These are phyloP conservation scores for Botia kubotai DNA, from an alignment of 2,797 vertebrate species.

Conservation along the genomic window DNA sequence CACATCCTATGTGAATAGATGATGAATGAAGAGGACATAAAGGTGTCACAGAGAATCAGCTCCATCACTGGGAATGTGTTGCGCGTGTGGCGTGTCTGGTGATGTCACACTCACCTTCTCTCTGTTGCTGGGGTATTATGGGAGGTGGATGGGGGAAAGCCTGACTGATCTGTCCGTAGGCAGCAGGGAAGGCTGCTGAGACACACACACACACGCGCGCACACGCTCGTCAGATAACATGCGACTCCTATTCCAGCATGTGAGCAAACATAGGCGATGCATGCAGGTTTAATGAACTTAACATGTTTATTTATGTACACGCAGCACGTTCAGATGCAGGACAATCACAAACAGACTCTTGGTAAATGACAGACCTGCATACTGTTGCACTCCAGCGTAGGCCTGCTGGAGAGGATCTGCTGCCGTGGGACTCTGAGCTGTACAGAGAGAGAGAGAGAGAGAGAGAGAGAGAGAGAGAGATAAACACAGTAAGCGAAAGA, in stretches of 20 bases:
- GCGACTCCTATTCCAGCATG: conserved; percentile 59
- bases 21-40: not conserved
- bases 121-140: conserved; percentile 98
- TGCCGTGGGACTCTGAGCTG: conserved; percentile 98
- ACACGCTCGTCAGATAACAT: conserved; percentile 56
- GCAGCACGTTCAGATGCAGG: not conserved
- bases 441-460: conserved; percentile 54
- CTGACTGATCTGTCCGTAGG: conserved; percentile 99
- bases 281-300: conserved; percentile 44
- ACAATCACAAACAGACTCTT: conserved; percentile 28
- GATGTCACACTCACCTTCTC: conserved; percentile 89
- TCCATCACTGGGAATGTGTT: not conserved
- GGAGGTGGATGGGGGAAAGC: conserved; percentile 98
- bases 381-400: conserved; percentile 99
- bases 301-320: not conserved
- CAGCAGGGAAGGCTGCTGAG: conserved; percentile 98
- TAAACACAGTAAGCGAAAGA: too few species aligned
- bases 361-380: conserved; percentile 89
- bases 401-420: conserved; percentile 98
- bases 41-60: not conserved
- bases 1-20: conserved; percentile 11
- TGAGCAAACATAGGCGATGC: not conserved
- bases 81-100: conserved; percentile 20
- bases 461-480: not conserved
- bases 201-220: conserved; percentile 73